A percentile compares a stretch with the other conserved stretches of the same genome.
These are phyloP conservation scores for Temnothorax rugatulus DNA, from an alignment of 2,888 invertebrate species.

Conservation along the genomic window DNA sequence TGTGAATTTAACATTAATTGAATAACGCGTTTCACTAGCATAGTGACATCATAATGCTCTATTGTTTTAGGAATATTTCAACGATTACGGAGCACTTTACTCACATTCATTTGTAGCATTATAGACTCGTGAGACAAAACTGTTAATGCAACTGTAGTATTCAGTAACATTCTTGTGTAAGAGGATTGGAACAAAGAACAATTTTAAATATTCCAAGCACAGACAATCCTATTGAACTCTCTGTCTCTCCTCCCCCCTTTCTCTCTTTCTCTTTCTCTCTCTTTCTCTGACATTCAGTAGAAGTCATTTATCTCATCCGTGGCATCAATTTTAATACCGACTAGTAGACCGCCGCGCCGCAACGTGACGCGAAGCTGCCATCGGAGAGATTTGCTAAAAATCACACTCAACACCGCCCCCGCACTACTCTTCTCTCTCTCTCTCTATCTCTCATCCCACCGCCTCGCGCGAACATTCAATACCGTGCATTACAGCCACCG, in stretches of 20 bases:
- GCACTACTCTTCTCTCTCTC: background rate
- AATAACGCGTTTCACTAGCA: background rate
- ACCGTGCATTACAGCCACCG: background rate
- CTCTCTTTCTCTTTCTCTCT: background rate
- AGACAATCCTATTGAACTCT: background rate
- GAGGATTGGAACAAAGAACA: conserved; percentile 20
- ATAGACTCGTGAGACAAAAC: background rate
- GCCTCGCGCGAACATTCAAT: conserved; percentile 23
- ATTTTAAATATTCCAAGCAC: conserved; percentile 10
- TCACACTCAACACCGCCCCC: conserved; percentile 25
- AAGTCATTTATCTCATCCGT: conserved; percentile 4
- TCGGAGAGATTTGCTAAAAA: conserved; percentile 33
- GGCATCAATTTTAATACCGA: conserved; percentile 28
- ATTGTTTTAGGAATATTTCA: background rate
- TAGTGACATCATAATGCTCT: background rate
- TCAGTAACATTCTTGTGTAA: background rate
- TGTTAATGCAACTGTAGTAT: background rate
- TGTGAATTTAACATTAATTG: conserved; percentile 5
- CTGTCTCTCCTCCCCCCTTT: background rate
- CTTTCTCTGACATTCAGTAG: background rate
- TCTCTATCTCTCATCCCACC: background rate
- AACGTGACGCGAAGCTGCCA: background rate
- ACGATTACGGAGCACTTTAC: conserved; percentile 14
- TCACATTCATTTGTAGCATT: conserved; percentile 4
- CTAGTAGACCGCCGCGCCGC: background rate